Base-by-base conservation (phyloP, 2,113 vertebrate species). In the Tragulus kanchil region DNA sequence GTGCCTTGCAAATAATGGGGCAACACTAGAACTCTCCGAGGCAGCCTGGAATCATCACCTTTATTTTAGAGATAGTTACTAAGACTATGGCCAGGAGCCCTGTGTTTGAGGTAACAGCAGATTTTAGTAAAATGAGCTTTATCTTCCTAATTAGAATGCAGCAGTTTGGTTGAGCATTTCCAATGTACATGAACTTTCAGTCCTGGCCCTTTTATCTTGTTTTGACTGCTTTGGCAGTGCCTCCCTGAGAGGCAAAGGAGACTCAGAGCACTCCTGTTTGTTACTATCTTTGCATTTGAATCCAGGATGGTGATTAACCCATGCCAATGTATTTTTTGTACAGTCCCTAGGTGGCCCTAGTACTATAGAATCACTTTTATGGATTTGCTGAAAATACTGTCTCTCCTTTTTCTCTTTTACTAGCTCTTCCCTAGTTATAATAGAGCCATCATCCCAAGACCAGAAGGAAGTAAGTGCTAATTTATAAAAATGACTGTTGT, bases 381-480 rank as follows among this genome's bases (percentile, higher is more conserved):
- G 82, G 61, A 73, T 89, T 48, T 89, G 61, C 50, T 93, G 92
- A 95, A 93, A 82, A 89, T 85, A 59, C 15, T 93, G 81, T 97
- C 96, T 50, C 75, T 23, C 85, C 17, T 95, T 97, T 97, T 65
- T 97, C 17, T 62, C 83, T 96, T 94, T 92, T 2, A 89, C 97
- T 91, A 99, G 98, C 98, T 99, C 98, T 96, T 99, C 89, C 98
- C 98, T 69, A 99, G 97, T 98, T 98, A 99, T 78, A 99, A 98
- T 90, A 99, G 94, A 98, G 98, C 98, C 16, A 98, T 98, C 95
- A 98, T 98, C 95, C 99, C 99, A 61, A 99, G 99, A 98, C 99
- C 96, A 95, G 99, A 99, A 98, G 99, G 99, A 99, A 99, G 99
- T 99, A 98, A 99, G 99, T 99, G 96, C 95, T 73, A 69, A 89